Evolutionary conservation across 1,140 invertebrate genomes (phyloP).

Genomic region (Ectropis grisescens): DNA sequence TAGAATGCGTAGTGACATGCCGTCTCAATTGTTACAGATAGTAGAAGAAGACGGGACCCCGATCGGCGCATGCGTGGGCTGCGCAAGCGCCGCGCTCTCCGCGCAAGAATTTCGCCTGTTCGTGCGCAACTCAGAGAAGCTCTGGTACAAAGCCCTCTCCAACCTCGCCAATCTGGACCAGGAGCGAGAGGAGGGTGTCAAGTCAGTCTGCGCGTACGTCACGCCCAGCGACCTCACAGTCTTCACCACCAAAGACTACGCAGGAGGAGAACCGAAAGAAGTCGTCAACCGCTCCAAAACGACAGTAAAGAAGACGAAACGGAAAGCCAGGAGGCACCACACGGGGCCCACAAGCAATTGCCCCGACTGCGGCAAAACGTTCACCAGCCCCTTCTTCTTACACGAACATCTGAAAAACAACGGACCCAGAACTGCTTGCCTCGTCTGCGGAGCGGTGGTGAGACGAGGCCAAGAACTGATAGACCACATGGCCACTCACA

Average conservation of each 20-base stretch:
- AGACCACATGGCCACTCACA: slow-evolving; percentile 38
- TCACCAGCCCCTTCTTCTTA: slow-evolving; percentile 46
- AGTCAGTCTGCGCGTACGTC: slow-evolving; percentile 38
- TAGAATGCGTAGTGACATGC: slow-evolving; percentile 33
- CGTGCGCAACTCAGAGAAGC: slow-evolving; percentile 24
- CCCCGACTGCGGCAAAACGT: slow-evolving; percentile 48
- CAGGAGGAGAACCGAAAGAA: slow-evolving; percentile 21
- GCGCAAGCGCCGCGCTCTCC: slow-evolving; percentile 27
- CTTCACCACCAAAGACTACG: slow-evolving; percentile 31
- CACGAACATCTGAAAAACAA: slow-evolving; percentile 54
- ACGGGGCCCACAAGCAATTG: slow-evolving; percentile 35
- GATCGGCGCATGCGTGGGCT: slow-evolving; percentile 27
- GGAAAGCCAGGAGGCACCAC: slow-evolving; percentile 25
- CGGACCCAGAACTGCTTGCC: slow-evolving; percentile 45
- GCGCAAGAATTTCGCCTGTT: slow-evolving; percentile 38
- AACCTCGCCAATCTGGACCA: slow-evolving; percentile 15
- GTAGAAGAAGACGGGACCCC: slow-evolving; percentile 31
- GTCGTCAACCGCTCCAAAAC: slow-evolving; percentile 25
- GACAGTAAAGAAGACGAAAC: slow-evolving; percentile 12
- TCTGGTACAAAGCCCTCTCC: slow-evolving; percentile 35
- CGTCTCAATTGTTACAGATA: slow-evolving; percentile 43
- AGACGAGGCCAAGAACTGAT: slow-evolving; percentile 35
- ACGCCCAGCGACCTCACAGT: slow-evolving; percentile 27
- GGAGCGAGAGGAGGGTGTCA: slow-evolving; percentile 4
- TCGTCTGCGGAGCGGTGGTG: slow-evolving; percentile 29